Evolutionary conservation across 2,888 invertebrate species (phyloP).

Genomic region (Nomada fabriciana): DNA sequence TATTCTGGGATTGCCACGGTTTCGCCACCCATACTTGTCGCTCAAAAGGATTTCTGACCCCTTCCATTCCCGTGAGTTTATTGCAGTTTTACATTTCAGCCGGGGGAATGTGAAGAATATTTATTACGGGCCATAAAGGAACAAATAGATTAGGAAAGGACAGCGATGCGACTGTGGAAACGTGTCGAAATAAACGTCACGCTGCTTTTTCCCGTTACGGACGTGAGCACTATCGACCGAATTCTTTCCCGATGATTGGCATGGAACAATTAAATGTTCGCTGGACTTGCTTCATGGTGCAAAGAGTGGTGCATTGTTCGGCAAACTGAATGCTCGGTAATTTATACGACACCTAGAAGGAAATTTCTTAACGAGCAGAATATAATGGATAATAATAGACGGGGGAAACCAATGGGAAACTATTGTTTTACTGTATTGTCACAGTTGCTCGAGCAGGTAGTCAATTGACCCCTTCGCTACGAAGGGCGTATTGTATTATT

Average conservation of each 20-base stretch:
- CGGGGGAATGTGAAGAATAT: too few relatives aligned
- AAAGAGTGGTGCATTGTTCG: not conserved
- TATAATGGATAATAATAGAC: not conserved
- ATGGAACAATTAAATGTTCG: constrained; percentile 39
- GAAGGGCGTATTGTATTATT: too few relatives aligned
- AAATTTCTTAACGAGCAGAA: not conserved
- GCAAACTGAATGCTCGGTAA: too few relatives aligned
- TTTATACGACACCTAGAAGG: not conserved
- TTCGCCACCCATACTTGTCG: too few relatives aligned
- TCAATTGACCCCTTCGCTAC: too few relatives aligned
- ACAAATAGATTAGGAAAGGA: not conserved
- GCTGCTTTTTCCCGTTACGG: constrained; percentile 58
- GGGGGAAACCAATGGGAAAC: not conserved
- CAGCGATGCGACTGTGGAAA: constrained; percentile 5
- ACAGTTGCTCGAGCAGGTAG: too few relatives aligned
- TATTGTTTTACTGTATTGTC: not conserved
- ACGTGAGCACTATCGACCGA: constrained; percentile 57
- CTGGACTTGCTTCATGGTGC: constrained; percentile 27
- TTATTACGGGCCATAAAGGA: too few relatives aligned
- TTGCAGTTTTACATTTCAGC: too few relatives aligned
- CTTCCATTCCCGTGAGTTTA: not conserved
- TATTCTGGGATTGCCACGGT: too few relatives aligned
- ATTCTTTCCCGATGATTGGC: constrained; percentile 57
- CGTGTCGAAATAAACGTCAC: constrained; percentile 50
- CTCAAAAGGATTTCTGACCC: too few relatives aligned